A percentile compares a stretch with the other conserved stretches of the same genome.
Conservation (phyloP, 2,888 invertebrate genomes). For the Diplolepis rosae region DNA sequence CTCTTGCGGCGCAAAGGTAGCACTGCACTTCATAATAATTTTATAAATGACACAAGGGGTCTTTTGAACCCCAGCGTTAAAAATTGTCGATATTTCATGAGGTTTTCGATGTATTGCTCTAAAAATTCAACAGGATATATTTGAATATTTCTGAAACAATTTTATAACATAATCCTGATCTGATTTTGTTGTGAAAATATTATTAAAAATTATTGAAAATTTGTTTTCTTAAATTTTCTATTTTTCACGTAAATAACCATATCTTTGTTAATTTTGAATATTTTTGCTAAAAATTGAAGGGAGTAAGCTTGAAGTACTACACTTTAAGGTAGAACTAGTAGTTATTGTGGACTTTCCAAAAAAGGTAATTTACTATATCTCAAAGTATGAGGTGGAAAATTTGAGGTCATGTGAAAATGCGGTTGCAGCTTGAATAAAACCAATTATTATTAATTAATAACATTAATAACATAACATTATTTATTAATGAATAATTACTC, state of each 20-base stretch:
- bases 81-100: too few species aligned
- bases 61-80: too few species aligned
- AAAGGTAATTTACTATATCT: constrained; percentile 18
- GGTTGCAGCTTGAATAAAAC: neutral
- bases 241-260: neutral
- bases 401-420: neutral
- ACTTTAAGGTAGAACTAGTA: constrained; percentile 4
- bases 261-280: neutral
- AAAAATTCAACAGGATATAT: too few species aligned
- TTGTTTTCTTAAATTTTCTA: neutral
- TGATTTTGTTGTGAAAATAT: too few species aligned
- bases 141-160: too few species aligned
- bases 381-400: neutral
- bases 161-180: too few species aligned
- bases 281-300: neutral
- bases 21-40: too few species aligned
- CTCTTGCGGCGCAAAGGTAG: too few species aligned
- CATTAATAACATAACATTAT: neutral
- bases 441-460: neutral
- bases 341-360: neutral
- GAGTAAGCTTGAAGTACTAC: neutral
- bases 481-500: neutral
- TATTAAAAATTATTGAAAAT: too few species aligned
- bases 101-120: too few species aligned
- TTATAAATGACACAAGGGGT: too few species aligned